Base-by-base conservation (phyloP, 2,797 vertebrate species). In the Acrocephalus scirpaceus region DNA sequence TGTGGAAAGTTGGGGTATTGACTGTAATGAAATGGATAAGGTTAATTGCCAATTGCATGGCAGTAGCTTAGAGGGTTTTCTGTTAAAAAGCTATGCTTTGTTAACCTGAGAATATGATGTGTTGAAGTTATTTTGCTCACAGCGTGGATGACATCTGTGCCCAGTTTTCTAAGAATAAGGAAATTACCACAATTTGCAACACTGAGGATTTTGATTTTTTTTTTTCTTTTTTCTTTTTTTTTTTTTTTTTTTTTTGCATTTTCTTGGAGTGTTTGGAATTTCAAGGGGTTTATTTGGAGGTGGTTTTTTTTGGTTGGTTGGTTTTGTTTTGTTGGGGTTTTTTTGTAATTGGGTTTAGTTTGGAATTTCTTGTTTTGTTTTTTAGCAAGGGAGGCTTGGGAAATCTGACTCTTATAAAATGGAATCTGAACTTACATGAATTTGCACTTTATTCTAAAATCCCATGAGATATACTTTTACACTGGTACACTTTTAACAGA, bases 101-200 rank as follows among this genome's bases (percentile, higher is more conserved):
- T 61, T 92, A 91, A 61, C 23, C 36, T 72, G 13, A 75, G 20
- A 89, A 94, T 93, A 87, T 42, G 3, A 34, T 64, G 17, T 81
- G 16, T 72, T 70, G 16, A 66, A 77, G 20, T 53, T 89, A 72
- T 64, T 92, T 90, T 86, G n/a, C 20, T 94, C 66, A 78, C 29
- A 62, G 36, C 13, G 61, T 27, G 16, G 8, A 11, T 84, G 22
- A 73, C 30, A 79, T 36, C 40, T 83, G 17, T 75, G 50, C 10
- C 18, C 29, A 69, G 18, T 13, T 84, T 91, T 90, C 62, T 85
- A 61, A 72, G 16, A 32, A 22, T 67, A 65, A 78, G 10, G 7
- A n/a, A 91, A 64, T 40, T 40, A 29, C 5, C 16, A 38, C 13
- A 69, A 29, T 7, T 64, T 72, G 4, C 6, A 77, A 12, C 25